phyloP scores from a whole-genome alignment of 92 coral and sea anemone genomes.

The Zoanthus gigantus region DNA sequence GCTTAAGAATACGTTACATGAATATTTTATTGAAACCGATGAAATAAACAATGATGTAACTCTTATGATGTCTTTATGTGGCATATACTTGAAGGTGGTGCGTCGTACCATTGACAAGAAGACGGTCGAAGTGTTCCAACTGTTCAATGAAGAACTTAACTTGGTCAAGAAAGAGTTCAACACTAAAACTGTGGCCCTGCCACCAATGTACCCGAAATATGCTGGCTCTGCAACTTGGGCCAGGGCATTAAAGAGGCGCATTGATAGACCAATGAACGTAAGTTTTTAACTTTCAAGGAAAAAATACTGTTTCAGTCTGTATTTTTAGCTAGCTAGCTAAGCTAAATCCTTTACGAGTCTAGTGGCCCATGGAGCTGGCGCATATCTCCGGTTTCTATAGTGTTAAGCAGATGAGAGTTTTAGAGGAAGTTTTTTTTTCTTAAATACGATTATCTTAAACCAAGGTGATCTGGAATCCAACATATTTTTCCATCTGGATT shows the following conservation, averaged over 20 bases:
- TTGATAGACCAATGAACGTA: conserved; percentile 98
- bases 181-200: conserved; percentile 93
- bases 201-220: conserved; percentile 92
- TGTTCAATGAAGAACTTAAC: conserved; percentile 97
- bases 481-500: too few species aligned
- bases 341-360: too few species aligned
- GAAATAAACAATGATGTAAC: not conserved
- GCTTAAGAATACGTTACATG: too few species aligned
- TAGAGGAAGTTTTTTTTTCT: too few species aligned
- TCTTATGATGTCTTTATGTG: not conserved
- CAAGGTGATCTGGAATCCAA: too few species aligned
- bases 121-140: conserved; percentile 97
- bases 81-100: conserved; percentile 71
- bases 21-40: too few species aligned
- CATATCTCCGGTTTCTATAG: too few species aligned
- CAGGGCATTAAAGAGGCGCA: conserved; percentile 90
- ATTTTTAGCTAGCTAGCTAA: too few species aligned
- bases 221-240: conserved; percentile 99
- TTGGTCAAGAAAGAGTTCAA: conserved; percentile 99
- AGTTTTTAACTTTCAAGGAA: not conserved
- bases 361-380: too few species aligned
- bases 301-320: too few species aligned
- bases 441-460: too few species aligned
- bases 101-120: conserved; percentile 98
- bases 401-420: too few species aligned